Base-by-base conservation (phyloP, 2,888 invertebrate species). In the Pemphredon lugubris region DNA sequence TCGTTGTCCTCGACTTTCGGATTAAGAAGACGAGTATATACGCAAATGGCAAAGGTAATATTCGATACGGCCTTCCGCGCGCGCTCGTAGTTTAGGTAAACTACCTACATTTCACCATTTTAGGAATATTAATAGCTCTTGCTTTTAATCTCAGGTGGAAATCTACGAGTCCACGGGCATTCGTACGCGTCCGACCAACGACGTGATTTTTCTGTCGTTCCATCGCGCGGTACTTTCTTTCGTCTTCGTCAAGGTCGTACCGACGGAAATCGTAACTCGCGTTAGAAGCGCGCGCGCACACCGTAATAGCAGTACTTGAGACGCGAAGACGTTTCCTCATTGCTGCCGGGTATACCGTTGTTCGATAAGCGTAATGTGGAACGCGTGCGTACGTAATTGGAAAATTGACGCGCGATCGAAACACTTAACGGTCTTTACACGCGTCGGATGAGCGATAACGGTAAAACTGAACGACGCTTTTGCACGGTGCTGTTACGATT, bases 241-340 rank as follows among this genome's bases (percentile, higher is more conserved):
- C 69, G 39, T 37, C 45, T 53, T 37, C 48, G 23, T 34, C 57
- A 68, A 72, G 74, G 71, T 63, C 71, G 69, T 54, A 60, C 72
- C 74, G 79, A 78, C 79, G 81, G 81, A 81, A 81, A 81, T 81
- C 75, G 71, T 81, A 78, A 79, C 74, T 72, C n/a, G n/a, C n/a
- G n/a, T 60, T 26, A 66, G 61, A 67, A 63, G 65, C 65, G 54
- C 60, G 47, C 40, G 65, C 65, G 54, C 60, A 44, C 40, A 39
- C 45, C 13, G 72, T 74, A 72, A 77, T 77, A 50, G 63, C 59
- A 53, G 37, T 51, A 44, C 61, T 53, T 16, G 61, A 65, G 58
- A 64, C 53, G 30, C 65, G 53, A 48, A 60, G 71, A 75, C 69
- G 79, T 85, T 86, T 85, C 84, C 84, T 84, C 81, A 82, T 86